Evolutionary conservation across 2,797 vertebrate genomes (phyloP), one percentile per base, ranked within the genome.

Genomic region (Oryzias dopingdopingensis): DNA sequence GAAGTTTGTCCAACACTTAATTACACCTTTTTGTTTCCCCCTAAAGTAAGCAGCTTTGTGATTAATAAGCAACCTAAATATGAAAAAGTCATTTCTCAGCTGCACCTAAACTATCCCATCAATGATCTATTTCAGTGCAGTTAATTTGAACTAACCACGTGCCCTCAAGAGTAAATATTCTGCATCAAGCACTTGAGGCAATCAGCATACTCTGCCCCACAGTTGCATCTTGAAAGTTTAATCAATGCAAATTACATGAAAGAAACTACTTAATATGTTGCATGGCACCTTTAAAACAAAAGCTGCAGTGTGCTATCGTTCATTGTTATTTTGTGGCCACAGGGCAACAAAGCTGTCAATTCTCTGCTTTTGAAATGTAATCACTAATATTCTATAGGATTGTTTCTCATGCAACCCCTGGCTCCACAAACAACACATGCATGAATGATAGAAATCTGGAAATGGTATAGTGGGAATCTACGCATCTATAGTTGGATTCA

Each of bases 231-330:
- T 85, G 76, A 88, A 88, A 88, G 82, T 88, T 89, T 89, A 91
- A 91, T 91, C 86, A 85, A 90, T 91, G 89, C 86, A 91, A 88
- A 91, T 89, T 81, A 73, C 73, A 76, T 29, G 53, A 76, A 65
- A 74, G 72, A 80, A 80, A 86, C 65, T 80, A 75, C 69, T 85
- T 88, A 78, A 74, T 76, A 78, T 83, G 81, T 87, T 56, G 41
- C 56, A 62, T 62, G 64, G 46, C 3, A 43, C 65, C 59, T 69
- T 49, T 63, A 67, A 72, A 67, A 79, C 70, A 65, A 72, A 54
- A 45, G 52, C 53, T 64, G 49, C 24, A 4, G 4, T 52, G 46
- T 59, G 45, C 45, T 63, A 65, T 58, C 40, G 49, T 41, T 52
- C 49, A 52, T 26, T 55, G 23, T 17, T 52, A 10, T 62, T 76